These are phyloP conservation scores for Alcedo atthis DNA, from an alignment of 2,797 vertebrate genomes.

Conservation along the genomic window DNA sequence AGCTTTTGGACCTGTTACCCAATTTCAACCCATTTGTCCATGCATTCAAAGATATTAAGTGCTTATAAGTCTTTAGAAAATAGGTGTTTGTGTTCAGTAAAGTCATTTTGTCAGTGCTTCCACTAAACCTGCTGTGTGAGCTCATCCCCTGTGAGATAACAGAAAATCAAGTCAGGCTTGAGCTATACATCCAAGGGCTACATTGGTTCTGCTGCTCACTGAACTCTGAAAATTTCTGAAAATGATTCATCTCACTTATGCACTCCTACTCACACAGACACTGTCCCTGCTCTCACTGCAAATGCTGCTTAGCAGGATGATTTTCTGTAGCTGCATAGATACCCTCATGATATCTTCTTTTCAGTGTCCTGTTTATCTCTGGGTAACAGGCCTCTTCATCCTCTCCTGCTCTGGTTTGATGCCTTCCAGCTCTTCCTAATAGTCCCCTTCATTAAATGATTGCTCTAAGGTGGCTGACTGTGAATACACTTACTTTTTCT, in stretches of 20 bases:
- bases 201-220: not conserved
- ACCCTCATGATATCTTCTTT: not conserved
- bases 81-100: not conserved
- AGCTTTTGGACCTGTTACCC: not conserved
- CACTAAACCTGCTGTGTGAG: conserved; percentile 14
- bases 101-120: conserved; percentile 5
- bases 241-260: not conserved
- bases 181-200: not conserved
- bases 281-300: not conserved
- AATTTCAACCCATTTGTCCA: not conserved
- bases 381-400: not conserved
- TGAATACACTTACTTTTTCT: not conserved
- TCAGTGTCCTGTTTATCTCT: not conserved
- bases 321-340: not conserved
- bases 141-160: conserved; percentile 11
- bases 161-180: not conserved
- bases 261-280: not conserved
- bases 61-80: not conserved
- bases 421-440: not conserved
- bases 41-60: not conserved
- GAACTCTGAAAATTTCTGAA: not conserved
- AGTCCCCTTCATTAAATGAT: conserved; percentile 3
- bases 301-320: not conserved
- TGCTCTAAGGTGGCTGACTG: not conserved
- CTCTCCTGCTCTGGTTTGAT: not conserved